A percentile compares a stretch with the other conserved stretches of the same genome.
Conservation (phyloP, 2,113 vertebrate genomes). For the Nibea albiflora region DNA sequence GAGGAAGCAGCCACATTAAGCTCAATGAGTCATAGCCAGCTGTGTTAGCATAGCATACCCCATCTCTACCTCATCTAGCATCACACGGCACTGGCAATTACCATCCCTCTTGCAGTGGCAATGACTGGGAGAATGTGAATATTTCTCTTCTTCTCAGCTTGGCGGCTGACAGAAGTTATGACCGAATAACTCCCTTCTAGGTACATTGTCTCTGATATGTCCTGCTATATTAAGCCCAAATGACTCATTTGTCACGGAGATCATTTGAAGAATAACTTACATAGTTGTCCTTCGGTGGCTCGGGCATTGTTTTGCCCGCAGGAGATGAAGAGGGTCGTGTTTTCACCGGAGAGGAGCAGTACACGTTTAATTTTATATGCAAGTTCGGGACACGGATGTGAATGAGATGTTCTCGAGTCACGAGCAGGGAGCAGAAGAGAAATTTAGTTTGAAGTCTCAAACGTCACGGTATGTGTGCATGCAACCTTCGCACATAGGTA, state of each 20-base stretch:
- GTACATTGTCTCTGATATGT: constrained; percentile 35
- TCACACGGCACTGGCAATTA: constrained; percentile 58
- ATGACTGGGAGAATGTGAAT: constrained; percentile 49
- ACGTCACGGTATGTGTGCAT: not conserved
- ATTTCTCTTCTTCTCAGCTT: constrained; percentile 50
- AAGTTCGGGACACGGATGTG: constrained; percentile 4
- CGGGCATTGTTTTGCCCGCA: not conserved
- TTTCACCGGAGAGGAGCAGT: not conserved
- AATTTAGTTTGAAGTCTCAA: not conserved
- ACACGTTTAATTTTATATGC: constrained; percentile 7
- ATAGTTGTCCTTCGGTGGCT: constrained; percentile 30
- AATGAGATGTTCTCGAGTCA: no score
- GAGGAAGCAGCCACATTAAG: constrained; percentile 61
- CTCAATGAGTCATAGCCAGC: constrained; percentile 66
- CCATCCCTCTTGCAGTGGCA: constrained; percentile 64
- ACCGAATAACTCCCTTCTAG: constrained; percentile 42
- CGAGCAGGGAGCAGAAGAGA: not conserved
- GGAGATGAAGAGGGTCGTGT: constrained; percentile 3
- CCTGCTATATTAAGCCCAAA: constrained; percentile 47
- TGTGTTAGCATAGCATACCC: constrained; percentile 68
- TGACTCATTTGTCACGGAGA: constrained; percentile 42
- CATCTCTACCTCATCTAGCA: constrained; percentile 64
- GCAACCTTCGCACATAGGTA: not conserved
- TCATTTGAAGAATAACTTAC: constrained; percentile 29
- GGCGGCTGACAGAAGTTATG: constrained; percentile 39